Evolutionary conservation across 2,888 invertebrate species (phyloP).

Genomic region (Papilio demoleus): DNA sequence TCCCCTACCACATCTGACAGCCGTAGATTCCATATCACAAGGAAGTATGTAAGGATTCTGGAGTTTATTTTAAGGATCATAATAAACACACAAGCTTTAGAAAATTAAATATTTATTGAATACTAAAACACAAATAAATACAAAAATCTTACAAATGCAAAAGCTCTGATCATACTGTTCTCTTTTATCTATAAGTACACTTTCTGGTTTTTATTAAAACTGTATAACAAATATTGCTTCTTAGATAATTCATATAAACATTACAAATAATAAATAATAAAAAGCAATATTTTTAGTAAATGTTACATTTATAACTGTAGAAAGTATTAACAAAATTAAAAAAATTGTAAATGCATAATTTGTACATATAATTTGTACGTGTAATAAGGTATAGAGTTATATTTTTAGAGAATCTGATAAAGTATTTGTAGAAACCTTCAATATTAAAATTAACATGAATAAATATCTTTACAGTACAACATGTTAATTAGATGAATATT

Average conservation of each 20-base stretch:
- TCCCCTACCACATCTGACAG: no score
- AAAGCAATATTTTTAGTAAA: neutral
- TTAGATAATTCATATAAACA: neutral
- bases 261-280: neutral
- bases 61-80: neutral
- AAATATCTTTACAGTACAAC: conserved; percentile 7
- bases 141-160: conserved; percentile 15
- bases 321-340: neutral
- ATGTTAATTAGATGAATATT: neutral
- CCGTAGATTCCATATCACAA: no score
- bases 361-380: neutral
- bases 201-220: conserved; percentile 9
- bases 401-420: neutral
- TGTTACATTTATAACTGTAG: neutral
- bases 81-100: neutral
- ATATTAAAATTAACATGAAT: neutral
- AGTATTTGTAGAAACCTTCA: no score
- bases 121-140: conserved; percentile 19
- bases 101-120: conserved; percentile 21
- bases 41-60: neutral
- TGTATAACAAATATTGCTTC: neutral
- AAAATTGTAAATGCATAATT: neutral
- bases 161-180: neutral
- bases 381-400: neutral
- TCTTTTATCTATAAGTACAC: conserved; percentile 2